Percentiles rank a stretch among this genome's conserved stretches.
Conservation (phyloP, 2,113 vertebrate genomes). For the Vanacampus margaritifer region DNA sequence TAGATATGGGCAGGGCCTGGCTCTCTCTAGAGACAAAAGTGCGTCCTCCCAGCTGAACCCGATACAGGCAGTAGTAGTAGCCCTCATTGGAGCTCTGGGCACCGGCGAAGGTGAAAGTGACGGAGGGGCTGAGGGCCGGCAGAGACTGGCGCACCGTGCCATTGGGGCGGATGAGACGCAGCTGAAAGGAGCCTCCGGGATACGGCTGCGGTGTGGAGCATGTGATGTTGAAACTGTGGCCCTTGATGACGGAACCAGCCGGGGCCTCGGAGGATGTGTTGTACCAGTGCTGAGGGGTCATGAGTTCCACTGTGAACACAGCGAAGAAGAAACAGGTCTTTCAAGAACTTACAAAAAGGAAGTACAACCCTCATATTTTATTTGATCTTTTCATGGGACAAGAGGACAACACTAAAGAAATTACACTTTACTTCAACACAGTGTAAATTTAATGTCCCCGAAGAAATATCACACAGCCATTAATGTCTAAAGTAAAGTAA, state of each 20-base stretch:
- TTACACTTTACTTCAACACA: too few species aligned
- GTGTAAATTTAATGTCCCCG: too few species aligned
- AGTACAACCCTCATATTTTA: too few species aligned
- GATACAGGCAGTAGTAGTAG: conserved; percentile 76
- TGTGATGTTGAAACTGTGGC: conserved; percentile 72
- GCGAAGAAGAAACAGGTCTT: background rate
- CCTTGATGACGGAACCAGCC: conserved; percentile 65
- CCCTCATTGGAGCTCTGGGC: conserved; percentile 72
- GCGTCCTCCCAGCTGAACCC: conserved; percentile 69
- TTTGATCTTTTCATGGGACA: too few species aligned
- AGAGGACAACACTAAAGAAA: too few species aligned
- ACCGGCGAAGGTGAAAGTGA: conserved; percentile 70
- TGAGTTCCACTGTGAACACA: conserved; percentile 63
- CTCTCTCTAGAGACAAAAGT: conserved; percentile 73
- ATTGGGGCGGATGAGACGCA: conserved; percentile 72
- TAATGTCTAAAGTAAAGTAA: too few species aligned
- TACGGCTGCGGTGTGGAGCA: conserved; percentile 70
- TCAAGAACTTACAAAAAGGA: background rate
- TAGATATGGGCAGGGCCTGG: conserved; percentile 71
- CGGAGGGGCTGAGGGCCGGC: conserved; percentile 58
- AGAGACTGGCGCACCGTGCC: conserved; percentile 73
- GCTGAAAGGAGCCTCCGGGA: conserved; percentile 72
- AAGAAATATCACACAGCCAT: too few species aligned
- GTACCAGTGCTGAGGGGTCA: conserved; percentile 76
- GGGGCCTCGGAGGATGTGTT: conserved; percentile 68